phyloP scores from a whole-genome alignment of 2,888 invertebrate genomes.

The Trissolcus brochymenae region DNA sequence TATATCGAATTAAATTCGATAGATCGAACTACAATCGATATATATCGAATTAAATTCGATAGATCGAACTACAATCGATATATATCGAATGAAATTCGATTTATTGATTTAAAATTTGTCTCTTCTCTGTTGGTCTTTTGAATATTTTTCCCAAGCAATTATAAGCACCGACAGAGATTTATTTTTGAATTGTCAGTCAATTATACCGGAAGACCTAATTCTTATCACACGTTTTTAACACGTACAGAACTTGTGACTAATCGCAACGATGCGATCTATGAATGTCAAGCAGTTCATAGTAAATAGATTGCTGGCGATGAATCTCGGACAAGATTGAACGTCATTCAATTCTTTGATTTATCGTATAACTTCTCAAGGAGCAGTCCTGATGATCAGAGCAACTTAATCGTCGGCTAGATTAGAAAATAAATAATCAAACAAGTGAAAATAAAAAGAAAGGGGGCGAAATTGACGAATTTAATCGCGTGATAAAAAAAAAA shows the following conservation, averaged over 20 bases:
- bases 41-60: no score
- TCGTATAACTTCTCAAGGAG: background rate
- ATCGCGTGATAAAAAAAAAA: no score
- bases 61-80: no score
- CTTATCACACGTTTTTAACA: background rate
- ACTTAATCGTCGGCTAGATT: background rate
- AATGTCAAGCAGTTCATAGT: slow-evolving; percentile 9
- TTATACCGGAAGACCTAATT: slow-evolving; percentile 39
- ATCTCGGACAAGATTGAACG: slow-evolving; percentile 9
- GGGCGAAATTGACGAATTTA: no score
- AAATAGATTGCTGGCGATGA: slow-evolving; percentile 17
- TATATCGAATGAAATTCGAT: no score
- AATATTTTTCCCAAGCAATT: no score
- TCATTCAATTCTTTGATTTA: slow-evolving; percentile 1
- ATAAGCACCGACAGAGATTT: slow-evolving; percentile 2
- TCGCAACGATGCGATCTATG: slow-evolving; percentile 16
- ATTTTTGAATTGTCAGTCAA: slow-evolving; percentile 22
- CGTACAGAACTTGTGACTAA: slow-evolving; percentile 7
- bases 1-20: no score
- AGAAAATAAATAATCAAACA: background rate
- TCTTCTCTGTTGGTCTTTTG: no score
- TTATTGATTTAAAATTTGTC: no score
- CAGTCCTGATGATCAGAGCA: background rate
- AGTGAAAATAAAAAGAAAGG: no score
- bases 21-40: no score